Evolutionary conservation across 2,113 vertebrate species (phyloP).

Genomic region (Corythornis cristatus): DNA sequence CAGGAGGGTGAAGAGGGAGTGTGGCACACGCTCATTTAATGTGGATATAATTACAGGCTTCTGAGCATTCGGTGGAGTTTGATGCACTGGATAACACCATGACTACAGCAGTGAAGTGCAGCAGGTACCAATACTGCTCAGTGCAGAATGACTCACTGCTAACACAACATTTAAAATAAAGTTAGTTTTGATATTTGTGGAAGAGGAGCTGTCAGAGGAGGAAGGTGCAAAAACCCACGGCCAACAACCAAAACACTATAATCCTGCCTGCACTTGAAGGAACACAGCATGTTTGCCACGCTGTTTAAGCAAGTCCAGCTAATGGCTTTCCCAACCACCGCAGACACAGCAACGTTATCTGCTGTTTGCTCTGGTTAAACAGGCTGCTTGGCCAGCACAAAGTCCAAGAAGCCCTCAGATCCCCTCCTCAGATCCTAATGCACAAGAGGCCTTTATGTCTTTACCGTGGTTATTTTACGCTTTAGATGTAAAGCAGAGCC

Average conservation of each 20-base stretch:
- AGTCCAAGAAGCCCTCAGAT: background rate
- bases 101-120: background rate
- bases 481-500: background rate
- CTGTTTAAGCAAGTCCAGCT: background rate
- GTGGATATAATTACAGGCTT: constrained; percentile 15
- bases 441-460: background rate
- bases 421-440: background rate
- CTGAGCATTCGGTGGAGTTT: background rate
- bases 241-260: background rate
- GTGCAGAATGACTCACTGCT: background rate
- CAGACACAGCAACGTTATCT: background rate
- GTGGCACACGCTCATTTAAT: background rate
- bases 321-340: background rate
- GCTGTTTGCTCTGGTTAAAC: background rate
- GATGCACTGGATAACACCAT: background rate
- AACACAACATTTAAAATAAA: background rate
- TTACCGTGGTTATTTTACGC: background rate
- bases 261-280: background rate
- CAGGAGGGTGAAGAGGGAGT: background rate
- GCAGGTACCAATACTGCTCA: background rate
- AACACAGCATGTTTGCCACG: background rate
- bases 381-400: background rate
- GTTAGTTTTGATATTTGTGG: background rate
- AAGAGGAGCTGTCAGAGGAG: background rate
- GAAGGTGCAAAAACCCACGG: background rate